Conservation (phyloP, 1,140 invertebrate genomes). For the Sesamia nonagrioides region DNA sequence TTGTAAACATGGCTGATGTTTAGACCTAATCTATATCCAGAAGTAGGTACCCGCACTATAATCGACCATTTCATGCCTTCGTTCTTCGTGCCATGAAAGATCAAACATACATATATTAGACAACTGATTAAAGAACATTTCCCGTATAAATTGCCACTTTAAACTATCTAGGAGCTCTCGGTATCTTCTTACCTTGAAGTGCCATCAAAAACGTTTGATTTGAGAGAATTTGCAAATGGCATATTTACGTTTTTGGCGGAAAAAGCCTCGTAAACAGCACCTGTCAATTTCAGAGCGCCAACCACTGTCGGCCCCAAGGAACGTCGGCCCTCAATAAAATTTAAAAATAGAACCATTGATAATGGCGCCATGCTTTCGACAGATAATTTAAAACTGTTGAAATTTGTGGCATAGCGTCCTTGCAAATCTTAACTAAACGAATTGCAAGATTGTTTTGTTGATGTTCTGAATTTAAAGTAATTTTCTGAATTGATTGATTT, state of each 20-base stretch:
- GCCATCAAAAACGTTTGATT: slow-evolving; percentile 22
- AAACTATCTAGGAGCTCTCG: not conserved
- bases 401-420: not conserved
- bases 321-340: slow-evolving; percentile 31
- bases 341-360: slow-evolving; percentile 39
- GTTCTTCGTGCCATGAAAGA: not conserved
- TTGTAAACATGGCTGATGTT: slow-evolving; percentile 1
- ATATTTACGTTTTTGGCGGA: not conserved
- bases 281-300: slow-evolving; percentile 35
- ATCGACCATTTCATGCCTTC: not conserved
- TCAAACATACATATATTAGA: not conserved
- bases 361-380: slow-evolving; percentile 36
- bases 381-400: slow-evolving; percentile 37
- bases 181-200: not conserved
- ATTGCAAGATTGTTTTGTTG: slow-evolving; percentile 7
- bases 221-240: slow-evolving; percentile 11
- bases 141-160: not conserved
- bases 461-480: slow-evolving; percentile 23
- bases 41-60: not conserved
- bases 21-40: not conserved
- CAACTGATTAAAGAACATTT: not conserved
- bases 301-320: too few species aligned
- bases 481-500: slow-evolving; percentile 14
- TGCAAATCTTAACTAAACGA: not conserved
- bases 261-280: slow-evolving; percentile 10